phyloP scores from a whole-genome alignment of 2,888 invertebrate genomes.

The Hofmannophila pseudospretella region DNA sequence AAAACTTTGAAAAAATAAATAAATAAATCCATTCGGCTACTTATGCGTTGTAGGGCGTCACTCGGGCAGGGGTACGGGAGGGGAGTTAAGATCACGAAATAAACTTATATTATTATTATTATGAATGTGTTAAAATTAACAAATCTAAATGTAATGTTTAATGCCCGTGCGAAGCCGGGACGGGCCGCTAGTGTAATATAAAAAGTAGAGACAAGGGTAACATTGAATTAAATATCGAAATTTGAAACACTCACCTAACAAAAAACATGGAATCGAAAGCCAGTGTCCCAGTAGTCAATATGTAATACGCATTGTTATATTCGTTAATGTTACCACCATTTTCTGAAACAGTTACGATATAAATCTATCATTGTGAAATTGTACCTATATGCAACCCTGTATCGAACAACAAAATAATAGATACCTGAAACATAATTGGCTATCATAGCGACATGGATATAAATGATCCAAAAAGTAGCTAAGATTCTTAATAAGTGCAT shows the following conservation, averaged over 20 bases:
- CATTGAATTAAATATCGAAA: no score
- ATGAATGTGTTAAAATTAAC: no score
- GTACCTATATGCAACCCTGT: neutral
- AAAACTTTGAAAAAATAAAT: no score
- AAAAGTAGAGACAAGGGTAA: no score
- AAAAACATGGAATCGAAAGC: slow-evolving; percentile 81
- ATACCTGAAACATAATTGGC: slow-evolving; percentile 81
- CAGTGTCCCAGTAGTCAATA: slow-evolving; percentile 73
- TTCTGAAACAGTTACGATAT: slow-evolving; percentile 48
- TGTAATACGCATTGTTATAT: slow-evolving; percentile 64
- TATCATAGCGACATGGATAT: slow-evolving; percentile 79
- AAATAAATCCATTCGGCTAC: no score
- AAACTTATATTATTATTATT: no score
- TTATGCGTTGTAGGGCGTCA: no score
- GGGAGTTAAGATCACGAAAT: no score
- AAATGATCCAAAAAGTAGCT: slow-evolving; percentile 82
- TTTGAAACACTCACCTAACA: slow-evolving; percentile 78
- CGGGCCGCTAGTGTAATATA: no score
- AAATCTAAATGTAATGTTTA: no score
- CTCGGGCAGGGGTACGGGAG: no score
- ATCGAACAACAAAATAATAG: neutral
- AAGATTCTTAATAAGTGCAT: slow-evolving; percentile 80
- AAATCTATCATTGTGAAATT: neutral
- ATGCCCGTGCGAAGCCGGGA: no score
- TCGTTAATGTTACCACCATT: slow-evolving; percentile 56